Conservation (phyloP, 2,113 vertebrate species). For the Cinclus cinclus region DNA sequence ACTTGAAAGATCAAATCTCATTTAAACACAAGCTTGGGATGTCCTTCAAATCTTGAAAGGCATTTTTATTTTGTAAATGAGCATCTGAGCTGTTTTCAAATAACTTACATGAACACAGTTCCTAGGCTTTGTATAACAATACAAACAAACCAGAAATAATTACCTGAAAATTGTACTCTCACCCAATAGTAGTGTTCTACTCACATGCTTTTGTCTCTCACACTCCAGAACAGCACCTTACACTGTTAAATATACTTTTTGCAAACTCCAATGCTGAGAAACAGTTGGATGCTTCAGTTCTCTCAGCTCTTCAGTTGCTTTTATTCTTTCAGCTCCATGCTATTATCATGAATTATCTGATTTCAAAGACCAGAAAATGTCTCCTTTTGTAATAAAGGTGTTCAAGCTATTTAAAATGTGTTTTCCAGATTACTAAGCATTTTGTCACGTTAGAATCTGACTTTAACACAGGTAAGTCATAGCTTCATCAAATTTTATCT, state of each 20-base stretch:
- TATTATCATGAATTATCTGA: conserved; percentile 23
- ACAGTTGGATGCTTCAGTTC: not conserved
- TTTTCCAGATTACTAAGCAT: conserved; percentile 46
- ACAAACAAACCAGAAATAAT: not conserved
- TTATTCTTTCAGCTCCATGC: not conserved
- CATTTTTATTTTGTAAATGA: not conserved
- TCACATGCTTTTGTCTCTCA: not conserved
- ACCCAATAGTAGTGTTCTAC: not conserved
- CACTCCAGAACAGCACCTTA: not conserved
- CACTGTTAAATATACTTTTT: not conserved
- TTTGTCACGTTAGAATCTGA: not conserved
- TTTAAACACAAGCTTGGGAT: not conserved
- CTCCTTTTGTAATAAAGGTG: conserved; percentile 10
- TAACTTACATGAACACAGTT: not conserved
- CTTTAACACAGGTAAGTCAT: not conserved
- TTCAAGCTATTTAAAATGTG: conserved; percentile 31
- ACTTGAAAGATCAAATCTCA: not conserved
- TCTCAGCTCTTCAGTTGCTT: conserved; percentile 4
- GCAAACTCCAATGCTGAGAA: not conserved
- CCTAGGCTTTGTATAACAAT: not conserved
- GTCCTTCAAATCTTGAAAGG: not conserved
- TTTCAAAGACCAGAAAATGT: conserved; percentile 24
- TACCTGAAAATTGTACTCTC: not conserved
- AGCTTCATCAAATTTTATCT: conserved; percentile 34
- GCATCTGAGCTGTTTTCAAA: not conserved